Percentiles rank a stretch among this genome's conserved stretches.
phyloP scores from a whole-genome alignment of 2,888 invertebrate species.

The Prosopocoilus inquinatus region DNA sequence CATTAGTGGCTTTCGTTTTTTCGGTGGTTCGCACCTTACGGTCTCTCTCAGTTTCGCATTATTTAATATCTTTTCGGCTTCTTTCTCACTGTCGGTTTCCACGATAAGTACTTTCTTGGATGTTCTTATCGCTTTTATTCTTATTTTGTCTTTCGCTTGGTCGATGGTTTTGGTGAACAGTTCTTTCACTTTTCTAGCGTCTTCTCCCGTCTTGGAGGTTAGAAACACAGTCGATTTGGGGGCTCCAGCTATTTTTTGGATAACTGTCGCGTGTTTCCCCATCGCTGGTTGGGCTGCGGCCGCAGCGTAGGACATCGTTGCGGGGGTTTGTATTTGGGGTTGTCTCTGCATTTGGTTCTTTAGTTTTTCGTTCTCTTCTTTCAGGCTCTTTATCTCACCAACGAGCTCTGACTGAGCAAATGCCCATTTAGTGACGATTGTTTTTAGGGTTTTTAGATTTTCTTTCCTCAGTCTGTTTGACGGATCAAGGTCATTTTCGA shows the following conservation, averaged over 20 bases:
- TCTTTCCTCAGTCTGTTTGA: background rate
- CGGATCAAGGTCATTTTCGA: slow-evolving; percentile 1
- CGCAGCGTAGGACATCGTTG: background rate
- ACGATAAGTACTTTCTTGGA: background rate
- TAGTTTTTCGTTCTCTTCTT: background rate
- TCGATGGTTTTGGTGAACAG: background rate
- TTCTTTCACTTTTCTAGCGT: background rate
- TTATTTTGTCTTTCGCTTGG: slow-evolving; percentile 5
- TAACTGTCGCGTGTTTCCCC: background rate
- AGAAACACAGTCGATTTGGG: background rate
- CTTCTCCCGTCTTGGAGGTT: background rate
- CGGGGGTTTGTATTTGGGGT: too few relatives aligned
- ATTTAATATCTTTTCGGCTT: background rate
- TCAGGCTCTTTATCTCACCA: background rate
- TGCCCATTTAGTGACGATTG: slow-evolving; percentile 3
- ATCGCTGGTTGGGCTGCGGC: background rate
- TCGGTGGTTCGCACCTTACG: background rate
- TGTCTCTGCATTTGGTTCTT: background rate
- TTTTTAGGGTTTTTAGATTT: too few relatives aligned
- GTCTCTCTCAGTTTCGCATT: background rate
- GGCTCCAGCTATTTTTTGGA: background rate
- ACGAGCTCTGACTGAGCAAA: background rate
- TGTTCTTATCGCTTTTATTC: background rate
- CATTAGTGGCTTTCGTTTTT: slow-evolving; percentile 6
- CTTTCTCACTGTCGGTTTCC: background rate